Percentiles rank a stretch among this genome's conserved stretches.
Evolutionary conservation across 1,140 invertebrate species (phyloP).

Genomic region (Chrysoperla carnea): DNA sequence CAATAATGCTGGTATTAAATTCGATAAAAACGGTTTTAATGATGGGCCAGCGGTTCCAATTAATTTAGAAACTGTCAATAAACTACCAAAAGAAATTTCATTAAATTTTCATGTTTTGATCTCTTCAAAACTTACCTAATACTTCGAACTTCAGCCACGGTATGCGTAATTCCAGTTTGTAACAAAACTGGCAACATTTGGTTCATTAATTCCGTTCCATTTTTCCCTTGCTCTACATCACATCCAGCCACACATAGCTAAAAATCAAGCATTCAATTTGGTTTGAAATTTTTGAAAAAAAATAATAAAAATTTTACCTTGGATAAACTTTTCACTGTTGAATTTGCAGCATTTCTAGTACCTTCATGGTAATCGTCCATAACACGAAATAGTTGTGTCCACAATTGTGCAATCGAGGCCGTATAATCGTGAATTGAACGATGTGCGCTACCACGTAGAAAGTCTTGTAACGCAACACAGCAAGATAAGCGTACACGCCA

Average conservation of each 20-base stretch:
- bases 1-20: constrained; percentile 66
- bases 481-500: constrained; percentile 84
- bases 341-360: constrained; percentile 61
- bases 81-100: constrained; percentile 26
- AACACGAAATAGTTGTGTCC: constrained; percentile 70
- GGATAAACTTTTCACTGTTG: constrained; percentile 57
- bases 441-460: constrained; percentile 35
- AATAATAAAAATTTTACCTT: constrained; percentile 34
- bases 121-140: constrained; percentile 32
- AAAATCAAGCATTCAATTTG: constrained; percentile 7
- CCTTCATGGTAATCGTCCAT: constrained; percentile 89
- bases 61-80: constrained; percentile 70
- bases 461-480: constrained; percentile 69
- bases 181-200: constrained; percentile 65
- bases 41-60: constrained; percentile 58
- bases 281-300: constrained; percentile 4
- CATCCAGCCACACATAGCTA: constrained; percentile 60
- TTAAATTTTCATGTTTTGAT: constrained; percentile 2
- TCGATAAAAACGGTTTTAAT: constrained; percentile 60
- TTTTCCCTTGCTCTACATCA: constrained; percentile 57
- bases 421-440: constrained; percentile 24
- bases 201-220: constrained; percentile 55
- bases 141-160: constrained; percentile 58
- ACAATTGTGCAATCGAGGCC: constrained; percentile 46
- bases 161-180: constrained; percentile 57